phyloP scores from a whole-genome alignment of 1,140 invertebrate species.

The Drosophila saltans region DNA sequence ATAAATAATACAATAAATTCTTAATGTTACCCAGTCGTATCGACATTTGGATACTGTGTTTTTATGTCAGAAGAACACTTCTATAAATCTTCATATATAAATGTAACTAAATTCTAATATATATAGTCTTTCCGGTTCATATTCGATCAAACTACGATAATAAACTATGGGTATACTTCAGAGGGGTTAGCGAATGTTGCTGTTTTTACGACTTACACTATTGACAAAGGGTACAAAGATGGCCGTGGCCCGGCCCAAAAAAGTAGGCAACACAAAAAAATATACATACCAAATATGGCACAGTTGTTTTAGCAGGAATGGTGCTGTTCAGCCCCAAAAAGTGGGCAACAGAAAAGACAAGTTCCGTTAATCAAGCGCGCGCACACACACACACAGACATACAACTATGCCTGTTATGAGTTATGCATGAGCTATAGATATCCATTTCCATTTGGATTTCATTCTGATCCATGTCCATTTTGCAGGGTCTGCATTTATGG shows the following conservation, averaged over 20 bases:
- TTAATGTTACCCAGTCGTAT: not conserved
- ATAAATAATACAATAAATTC: slow-evolving; percentile 47
- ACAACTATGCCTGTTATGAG: slow-evolving; percentile 42
- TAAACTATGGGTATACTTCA: no score
- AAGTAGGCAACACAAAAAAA: slow-evolving; percentile 44
- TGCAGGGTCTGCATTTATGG: not conserved
- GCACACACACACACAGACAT: slow-evolving; percentile 5
- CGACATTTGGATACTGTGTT: not conserved
- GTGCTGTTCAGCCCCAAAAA: slow-evolving; percentile 23
- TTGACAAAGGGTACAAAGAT: not conserved
- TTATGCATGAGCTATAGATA: slow-evolving; percentile 51
- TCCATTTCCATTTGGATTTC: slow-evolving; percentile 31
- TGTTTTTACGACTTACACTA: not conserved
- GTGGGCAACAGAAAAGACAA: slow-evolving; percentile 53
- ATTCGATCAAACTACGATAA: no score
- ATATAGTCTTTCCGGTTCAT: no score
- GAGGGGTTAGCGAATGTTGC: no score
- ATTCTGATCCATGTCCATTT: slow-evolving; percentile 10
- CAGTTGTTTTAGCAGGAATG: not conserved
- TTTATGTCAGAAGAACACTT: not conserved
- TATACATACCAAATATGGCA: not conserved
- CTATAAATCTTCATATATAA: no score
- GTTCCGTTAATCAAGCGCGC: slow-evolving; percentile 59
- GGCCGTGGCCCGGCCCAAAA: not conserved
- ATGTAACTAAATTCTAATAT: no score